phyloP scores from a whole-genome alignment of 1,140 invertebrate species.

The Bombus ignitus region DNA sequence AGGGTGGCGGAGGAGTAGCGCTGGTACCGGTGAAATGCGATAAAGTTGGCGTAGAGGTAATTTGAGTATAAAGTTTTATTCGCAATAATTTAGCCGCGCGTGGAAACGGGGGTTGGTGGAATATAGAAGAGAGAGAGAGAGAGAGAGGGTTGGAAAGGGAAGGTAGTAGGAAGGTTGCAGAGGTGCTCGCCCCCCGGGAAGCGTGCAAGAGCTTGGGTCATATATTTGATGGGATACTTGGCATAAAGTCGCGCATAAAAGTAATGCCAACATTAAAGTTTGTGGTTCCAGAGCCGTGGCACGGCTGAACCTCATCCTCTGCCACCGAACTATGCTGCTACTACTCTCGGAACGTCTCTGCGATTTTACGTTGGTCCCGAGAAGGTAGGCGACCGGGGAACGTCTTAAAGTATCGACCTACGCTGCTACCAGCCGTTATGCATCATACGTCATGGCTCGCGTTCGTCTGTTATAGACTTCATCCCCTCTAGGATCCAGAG shows the following conservation, averaged over 20 bases:
- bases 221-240: constrained; percentile 83
- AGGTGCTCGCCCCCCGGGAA: constrained; percentile 55
- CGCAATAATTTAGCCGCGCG: constrained; percentile 80
- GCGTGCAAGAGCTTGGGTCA: constrained; percentile 74
- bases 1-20: constrained; percentile 26
- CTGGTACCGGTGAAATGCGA: constrained; percentile 73
- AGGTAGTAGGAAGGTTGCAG: not conserved
- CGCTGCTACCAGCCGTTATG: not conserved
- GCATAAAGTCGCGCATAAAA: constrained; percentile 83
- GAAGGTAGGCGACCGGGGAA: constrained; percentile 12
- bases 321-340: constrained; percentile 38
- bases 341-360: constrained; percentile 36
- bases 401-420: constrained; percentile 33
- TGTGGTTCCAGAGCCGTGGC: constrained; percentile 79
- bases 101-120: constrained; percentile 35
- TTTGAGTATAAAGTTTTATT: constrained; percentile 83
- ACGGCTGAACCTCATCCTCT: constrained; percentile 48
- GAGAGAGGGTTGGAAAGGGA: not conserved
- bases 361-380: constrained; percentile 49
- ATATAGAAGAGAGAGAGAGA: constrained; percentile 19
- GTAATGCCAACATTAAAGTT: constrained; percentile 83
- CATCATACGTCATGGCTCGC: not conserved
- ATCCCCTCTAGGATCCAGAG: no score
- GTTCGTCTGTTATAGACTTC: not conserved
- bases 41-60: constrained; percentile 82